Evolutionary conservation across 2,888 invertebrate species (phyloP), one percentile per base, ranked within the genome.

Genomic region (Zaprionus bogoriensis): DNA sequence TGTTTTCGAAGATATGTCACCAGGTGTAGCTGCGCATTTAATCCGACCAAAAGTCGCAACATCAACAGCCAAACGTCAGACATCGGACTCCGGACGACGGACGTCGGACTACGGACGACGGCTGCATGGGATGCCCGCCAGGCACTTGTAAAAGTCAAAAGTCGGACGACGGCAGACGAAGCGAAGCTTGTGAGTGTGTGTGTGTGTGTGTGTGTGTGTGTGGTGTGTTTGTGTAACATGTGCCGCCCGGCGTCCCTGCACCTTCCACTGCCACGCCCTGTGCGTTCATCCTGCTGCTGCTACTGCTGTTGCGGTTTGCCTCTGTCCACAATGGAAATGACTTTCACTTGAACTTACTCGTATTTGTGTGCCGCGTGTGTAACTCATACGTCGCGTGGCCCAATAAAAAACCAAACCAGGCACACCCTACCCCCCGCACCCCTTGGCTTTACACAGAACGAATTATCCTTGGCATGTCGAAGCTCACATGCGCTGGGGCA

Each of bases 41-140:
- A 87, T 87, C 82, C 82, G 77, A 82, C 82, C 82, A 66, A 83
- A 83, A 83, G 85, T 87, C 86, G 74, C 55, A 87, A 80, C 77
- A 83, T 80, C 86, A 87, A 78, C 81, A 87, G 68, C 61, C 77
- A 69, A 74, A 80, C 70, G 68, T 77, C 65, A 69, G 57, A 72
- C 59, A 53, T 62, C 54, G 62, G n/a, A 14, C 12, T 42, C n/a
- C 7, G n/a, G 41, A 42, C 41, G 5, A 6, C 4, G 41, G 9
- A 9, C 19, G 17, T 9, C 20, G 10, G 9, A 9, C 22, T 19
- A 44, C 22, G 19, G 17, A 47, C 68, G 45, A 57, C 36, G 54
- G 47, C 71, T 22, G n/a, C 41, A 41, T 41, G 41, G 48, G 54
- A 58, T 61, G 73, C 70, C 62, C 63, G 69, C 42, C 55, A 74